Percentiles rank a stretch among this genome's conserved stretches.
phyloP scores from a whole-genome alignment of 2,888 invertebrate genomes.

The Tipula confusa region DNA sequence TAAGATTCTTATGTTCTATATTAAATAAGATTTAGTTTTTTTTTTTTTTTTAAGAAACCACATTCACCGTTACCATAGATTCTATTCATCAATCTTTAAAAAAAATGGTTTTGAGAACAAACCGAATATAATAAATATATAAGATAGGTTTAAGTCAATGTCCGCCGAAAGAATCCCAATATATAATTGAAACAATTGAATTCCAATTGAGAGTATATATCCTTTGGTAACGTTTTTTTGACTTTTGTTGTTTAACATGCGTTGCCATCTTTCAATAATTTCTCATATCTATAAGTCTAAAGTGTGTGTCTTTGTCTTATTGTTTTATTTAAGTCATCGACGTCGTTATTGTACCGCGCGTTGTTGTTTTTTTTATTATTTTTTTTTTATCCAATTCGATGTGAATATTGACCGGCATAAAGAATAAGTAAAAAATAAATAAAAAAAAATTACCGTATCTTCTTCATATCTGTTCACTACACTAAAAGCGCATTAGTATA shows the following conservation, averaged over 20 bases:
- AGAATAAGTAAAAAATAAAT: constrained; percentile 12
- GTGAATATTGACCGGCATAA: constrained; percentile 25
- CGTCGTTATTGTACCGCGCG: background rate
- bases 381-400: background rate
- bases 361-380: too few relatives aligned
- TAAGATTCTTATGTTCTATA: constrained; percentile 12
- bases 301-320: constrained; percentile 3
- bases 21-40: constrained; percentile 21
- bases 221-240: background rate
- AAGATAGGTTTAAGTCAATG: background rate
- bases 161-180: background rate
- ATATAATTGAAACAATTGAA: background rate
- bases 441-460: constrained; percentile 33
- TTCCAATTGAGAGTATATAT: background rate
- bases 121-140: background rate
- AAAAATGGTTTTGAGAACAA: background rate
- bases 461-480: constrained; percentile 49
- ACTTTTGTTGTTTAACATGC: background rate
- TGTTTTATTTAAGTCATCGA: background rate
- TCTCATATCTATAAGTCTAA: constrained; percentile 4
- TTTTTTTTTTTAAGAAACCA: background rate
- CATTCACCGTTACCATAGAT: constrained; percentile 8
- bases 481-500: constrained; percentile 51
- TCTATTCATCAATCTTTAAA: constrained; percentile 20
- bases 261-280: constrained; percentile 26